Conservation (phyloP, 1,140 invertebrate genomes). For the Drosophila tani region DNA sequence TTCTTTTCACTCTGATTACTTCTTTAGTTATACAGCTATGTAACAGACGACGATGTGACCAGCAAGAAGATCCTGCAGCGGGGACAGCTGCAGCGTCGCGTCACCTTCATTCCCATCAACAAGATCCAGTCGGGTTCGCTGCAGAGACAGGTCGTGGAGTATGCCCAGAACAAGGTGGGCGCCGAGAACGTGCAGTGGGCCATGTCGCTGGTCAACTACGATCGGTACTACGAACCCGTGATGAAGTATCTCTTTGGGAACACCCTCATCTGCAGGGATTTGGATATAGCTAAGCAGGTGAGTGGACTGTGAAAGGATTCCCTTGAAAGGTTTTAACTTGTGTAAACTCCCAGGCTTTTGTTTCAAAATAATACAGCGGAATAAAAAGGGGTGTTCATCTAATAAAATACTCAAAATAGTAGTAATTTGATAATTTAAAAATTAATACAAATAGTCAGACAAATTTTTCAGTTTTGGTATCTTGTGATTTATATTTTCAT, state of each 20-base stretch:
- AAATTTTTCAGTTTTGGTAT: too few relatives aligned
- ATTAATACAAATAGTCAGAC: too few relatives aligned
- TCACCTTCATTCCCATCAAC: slow-evolving; percentile 97
- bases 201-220: slow-evolving; percentile 92
- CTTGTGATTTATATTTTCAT: too few relatives aligned
- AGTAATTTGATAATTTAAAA: too few relatives aligned
- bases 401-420: too few relatives aligned
- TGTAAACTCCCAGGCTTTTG: neutral
- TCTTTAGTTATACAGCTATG: slow-evolving; percentile 94
- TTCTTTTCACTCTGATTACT: slow-evolving; percentile 8
- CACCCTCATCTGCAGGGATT: slow-evolving; percentile 93
- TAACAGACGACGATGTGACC: slow-evolving; percentile 95
- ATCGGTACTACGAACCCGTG: slow-evolving; percentile 89
- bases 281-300: slow-evolving; percentile 92
- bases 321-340: neutral
- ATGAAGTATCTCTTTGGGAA: slow-evolving; percentile 96
- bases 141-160: slow-evolving; percentile 87
- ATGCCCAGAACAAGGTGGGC: slow-evolving; percentile 91
- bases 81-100: slow-evolving; percentile 91
- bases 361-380: too few relatives aligned
- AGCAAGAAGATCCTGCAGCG: slow-evolving; percentile 93
- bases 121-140: slow-evolving; percentile 91
- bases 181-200: slow-evolving; percentile 93
- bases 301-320: neutral
- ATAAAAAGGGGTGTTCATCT: too few relatives aligned